Percentiles rank a stretch among this genome's conserved stretches.
phyloP scores from a whole-genome alignment of 2,888 invertebrate species.

The Pseudococcus viburni region DNA sequence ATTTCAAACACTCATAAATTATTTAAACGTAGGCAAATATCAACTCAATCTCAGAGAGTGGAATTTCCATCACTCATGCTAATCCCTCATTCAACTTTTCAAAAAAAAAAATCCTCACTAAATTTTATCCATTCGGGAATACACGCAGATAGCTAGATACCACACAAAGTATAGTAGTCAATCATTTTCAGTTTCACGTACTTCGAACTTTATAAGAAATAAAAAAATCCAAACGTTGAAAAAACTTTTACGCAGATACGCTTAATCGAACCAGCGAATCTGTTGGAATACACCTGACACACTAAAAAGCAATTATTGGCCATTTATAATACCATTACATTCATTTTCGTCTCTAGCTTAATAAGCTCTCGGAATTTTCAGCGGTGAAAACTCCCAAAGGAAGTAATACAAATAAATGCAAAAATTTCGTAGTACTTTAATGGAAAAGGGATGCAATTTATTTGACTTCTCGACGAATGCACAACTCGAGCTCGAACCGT shows the following conservation, averaged over 20 bases:
- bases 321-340: not conserved
- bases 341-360: not conserved
- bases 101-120: too few relatives aligned
- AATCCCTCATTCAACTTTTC: too few relatives aligned
- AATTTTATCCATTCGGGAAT: too few relatives aligned
- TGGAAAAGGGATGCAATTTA: constrained; percentile 11
- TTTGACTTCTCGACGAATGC: constrained; percentile 21
- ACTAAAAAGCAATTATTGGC: not conserved
- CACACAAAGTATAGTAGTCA: too few relatives aligned
- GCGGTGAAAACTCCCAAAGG: not conserved
- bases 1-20: too few relatives aligned
- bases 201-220: too few relatives aligned
- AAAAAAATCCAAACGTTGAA: too few relatives aligned
- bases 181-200: too few relatives aligned
- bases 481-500: constrained; percentile 1
- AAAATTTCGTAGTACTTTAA: not conserved
- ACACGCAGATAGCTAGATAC: too few relatives aligned
- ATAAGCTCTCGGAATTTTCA: not conserved
- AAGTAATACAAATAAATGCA: constrained; percentile 17
- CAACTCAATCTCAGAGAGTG: too few relatives aligned
- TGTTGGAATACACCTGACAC: not conserved
- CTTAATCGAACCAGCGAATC: not conserved
- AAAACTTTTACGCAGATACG: not conserved
- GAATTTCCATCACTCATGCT: too few relatives aligned
- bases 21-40: too few relatives aligned